Conservation (phyloP, 2,797 vertebrate species). For the Gymnodraco acuticeps region DNA sequence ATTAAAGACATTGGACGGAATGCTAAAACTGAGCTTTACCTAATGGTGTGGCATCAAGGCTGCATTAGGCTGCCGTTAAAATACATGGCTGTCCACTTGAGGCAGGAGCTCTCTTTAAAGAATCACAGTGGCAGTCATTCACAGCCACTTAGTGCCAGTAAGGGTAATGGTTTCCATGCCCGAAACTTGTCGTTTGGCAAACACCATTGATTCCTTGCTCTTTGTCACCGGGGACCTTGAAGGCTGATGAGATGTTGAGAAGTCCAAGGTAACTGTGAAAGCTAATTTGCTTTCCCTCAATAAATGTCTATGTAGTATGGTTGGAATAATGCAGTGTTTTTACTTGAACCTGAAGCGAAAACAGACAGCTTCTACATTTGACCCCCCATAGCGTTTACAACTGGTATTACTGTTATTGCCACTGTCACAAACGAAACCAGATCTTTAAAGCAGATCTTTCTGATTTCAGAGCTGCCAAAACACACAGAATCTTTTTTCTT, state of each 20-base stretch:
- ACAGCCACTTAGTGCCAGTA: slow-evolving; percentile 62
- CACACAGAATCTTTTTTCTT: too few species aligned
- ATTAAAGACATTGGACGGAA: slow-evolving; percentile 32
- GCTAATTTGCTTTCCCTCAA: slow-evolving; percentile 48
- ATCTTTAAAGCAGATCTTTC: too few species aligned
- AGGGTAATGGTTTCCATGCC: slow-evolving; percentile 46
- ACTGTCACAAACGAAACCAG: too few species aligned
- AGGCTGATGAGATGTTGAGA: slow-evolving; percentile 54
- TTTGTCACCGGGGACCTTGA: slow-evolving; percentile 38
- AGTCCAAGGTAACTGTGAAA: slow-evolving; percentile 54
- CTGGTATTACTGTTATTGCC: too few species aligned
- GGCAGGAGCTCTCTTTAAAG: slow-evolving; percentile 51
- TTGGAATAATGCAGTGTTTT: slow-evolving; percentile 20
- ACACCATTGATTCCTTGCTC: slow-evolving; percentile 55
- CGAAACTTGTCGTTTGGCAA: slow-evolving; percentile 53
- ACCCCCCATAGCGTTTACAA: too few species aligned
- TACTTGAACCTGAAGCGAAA: neutral
- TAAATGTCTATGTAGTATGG: slow-evolving; percentile 25
- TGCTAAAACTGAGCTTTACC: slow-evolving; percentile 52
- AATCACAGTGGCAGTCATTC: slow-evolving; percentile 41
- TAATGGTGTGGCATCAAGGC: slow-evolving; percentile 64
- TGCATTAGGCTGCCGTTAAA: slow-evolving; percentile 62
- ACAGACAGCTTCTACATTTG: too few species aligned
- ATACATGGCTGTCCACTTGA: slow-evolving; percentile 48
- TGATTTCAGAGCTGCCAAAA: too few species aligned